These are phyloP conservation scores for Lasiurus borealis DNA, from an alignment of 2,113 vertebrate genomes.

Conservation along the genomic window DNA sequence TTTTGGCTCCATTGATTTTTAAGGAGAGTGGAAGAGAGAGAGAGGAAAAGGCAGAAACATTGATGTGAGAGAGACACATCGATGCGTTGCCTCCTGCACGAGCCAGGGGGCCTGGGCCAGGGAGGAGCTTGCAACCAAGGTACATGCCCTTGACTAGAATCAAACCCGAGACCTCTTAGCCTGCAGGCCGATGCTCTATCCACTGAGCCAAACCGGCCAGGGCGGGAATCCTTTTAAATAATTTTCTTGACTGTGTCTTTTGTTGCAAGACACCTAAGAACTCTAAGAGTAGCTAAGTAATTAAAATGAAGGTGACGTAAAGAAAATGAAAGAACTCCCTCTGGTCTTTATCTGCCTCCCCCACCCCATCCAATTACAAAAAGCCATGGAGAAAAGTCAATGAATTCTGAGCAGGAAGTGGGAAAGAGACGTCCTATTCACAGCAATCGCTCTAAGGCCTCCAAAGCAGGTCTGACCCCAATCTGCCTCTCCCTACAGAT, in stretches of 20 bases:
- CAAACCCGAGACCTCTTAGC: too few species aligned
- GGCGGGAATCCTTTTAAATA: background rate
- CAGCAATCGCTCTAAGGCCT: conserved; percentile 47
- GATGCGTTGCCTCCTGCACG: too few species aligned
- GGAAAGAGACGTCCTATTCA: conserved; percentile 66
- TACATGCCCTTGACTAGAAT: too few species aligned
- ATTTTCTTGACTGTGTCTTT: conserved; percentile 16
- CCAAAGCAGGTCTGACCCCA: conserved; percentile 36
- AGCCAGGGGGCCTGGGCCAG: too few species aligned
- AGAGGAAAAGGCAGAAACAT: too few species aligned
- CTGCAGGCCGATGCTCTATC: too few species aligned
- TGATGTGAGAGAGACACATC: too few species aligned
- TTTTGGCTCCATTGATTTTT: too few species aligned
- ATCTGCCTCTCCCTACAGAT: conserved; percentile 66
- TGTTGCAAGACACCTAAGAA: background rate
- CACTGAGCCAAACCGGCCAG: too few species aligned
- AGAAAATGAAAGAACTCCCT: conserved; percentile 18
- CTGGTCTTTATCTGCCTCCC: conserved; percentile 51
- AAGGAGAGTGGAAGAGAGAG: too few species aligned
- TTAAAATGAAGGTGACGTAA: background rate
- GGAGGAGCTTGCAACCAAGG: too few species aligned
- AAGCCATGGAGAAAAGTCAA: conserved; percentile 15
- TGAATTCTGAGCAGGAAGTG: conserved; percentile 58
- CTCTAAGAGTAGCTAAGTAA: background rate
- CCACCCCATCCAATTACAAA: conserved; percentile 39